Evolutionary conservation across 2,888 invertebrate genomes (phyloP).

Genomic region (Drosophila quinaria): DNA sequence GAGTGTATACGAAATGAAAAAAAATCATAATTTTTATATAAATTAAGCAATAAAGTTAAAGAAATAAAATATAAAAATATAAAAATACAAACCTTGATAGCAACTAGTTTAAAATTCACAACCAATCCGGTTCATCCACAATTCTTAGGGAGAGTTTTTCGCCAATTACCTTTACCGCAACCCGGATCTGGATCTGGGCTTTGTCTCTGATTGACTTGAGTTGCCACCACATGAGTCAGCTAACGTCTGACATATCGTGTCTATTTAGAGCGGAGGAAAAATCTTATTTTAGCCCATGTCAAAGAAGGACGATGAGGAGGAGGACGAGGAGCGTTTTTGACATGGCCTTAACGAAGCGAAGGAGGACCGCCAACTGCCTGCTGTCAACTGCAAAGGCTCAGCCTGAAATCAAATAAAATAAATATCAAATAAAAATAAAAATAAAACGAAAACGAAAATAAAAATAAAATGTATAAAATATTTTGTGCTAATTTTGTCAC

Average conservation of each 20-base stretch:
- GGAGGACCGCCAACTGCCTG: background rate
- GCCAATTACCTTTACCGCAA: constrained; percentile 1
- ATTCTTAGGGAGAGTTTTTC: background rate
- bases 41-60: too few species aligned
- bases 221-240: constrained; percentile 38
- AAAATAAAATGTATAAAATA: constrained; percentile 54
- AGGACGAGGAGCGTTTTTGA: constrained; percentile 2
- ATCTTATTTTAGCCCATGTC: constrained; percentile 21
- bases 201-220: constrained; percentile 42
- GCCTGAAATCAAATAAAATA: constrained; percentile 27
- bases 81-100: constrained; percentile 3
- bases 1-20: too few species aligned
- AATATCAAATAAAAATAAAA: constrained; percentile 18
- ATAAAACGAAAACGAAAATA: constrained; percentile 27
- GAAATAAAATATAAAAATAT: background rate
- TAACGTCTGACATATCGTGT: constrained; percentile 29
- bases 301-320: background rate
- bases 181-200: background rate
- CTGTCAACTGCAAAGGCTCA: constrained; percentile 17
- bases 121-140: constrained; percentile 7
- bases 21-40: too few species aligned
- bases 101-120: constrained; percentile 10
- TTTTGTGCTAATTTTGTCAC: constrained; percentile 74
- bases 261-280: constrained; percentile 27
- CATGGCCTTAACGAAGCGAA: constrained; percentile 9